A percentile compares a stretch with the other conserved stretches of the same genome.
Conservation (phyloP, 2,797 vertebrate genomes). For the Choloepus didactylus region DNA sequence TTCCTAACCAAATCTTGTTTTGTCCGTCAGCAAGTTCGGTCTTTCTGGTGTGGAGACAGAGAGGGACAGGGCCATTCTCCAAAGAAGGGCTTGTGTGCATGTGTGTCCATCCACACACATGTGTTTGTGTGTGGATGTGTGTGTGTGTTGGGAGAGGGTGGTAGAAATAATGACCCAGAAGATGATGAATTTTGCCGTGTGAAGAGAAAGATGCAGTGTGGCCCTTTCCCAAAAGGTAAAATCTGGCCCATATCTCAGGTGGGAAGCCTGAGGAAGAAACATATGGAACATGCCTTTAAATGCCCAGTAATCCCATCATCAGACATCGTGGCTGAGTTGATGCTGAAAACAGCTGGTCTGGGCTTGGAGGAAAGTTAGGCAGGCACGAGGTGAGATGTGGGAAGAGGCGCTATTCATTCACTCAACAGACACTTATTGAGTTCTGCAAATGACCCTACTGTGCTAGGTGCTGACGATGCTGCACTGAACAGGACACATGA, state of each 20-base stretch:
- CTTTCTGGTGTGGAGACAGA: background rate
- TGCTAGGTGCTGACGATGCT: background rate
- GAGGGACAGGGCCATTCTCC: background rate
- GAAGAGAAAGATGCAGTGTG: background rate
- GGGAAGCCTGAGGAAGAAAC: background rate
- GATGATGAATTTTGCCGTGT: background rate
- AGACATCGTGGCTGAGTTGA: background rate
- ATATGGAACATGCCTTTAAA: background rate
- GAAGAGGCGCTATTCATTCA: background rate
- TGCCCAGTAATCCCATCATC: background rate
- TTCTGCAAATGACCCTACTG: background rate
- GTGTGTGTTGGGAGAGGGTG: background rate
- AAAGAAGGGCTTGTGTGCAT: background rate
- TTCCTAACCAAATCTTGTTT: background rate
- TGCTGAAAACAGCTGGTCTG: background rate
- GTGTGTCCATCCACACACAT: no score
- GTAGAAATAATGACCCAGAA: background rate
- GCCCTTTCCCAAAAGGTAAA: constrained; percentile 13
- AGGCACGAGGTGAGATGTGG: background rate
- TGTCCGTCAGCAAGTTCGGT: background rate
- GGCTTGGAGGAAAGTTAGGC: background rate
- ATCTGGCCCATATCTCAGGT: background rate
- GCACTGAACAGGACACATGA: background rate
- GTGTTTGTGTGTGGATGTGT: background rate
- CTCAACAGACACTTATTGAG: background rate